A percentile compares a stretch with the other conserved stretches of the same genome.
Conservation (phyloP, 2,797 vertebrate species). For the Micropoecilia bifurca region DNA sequence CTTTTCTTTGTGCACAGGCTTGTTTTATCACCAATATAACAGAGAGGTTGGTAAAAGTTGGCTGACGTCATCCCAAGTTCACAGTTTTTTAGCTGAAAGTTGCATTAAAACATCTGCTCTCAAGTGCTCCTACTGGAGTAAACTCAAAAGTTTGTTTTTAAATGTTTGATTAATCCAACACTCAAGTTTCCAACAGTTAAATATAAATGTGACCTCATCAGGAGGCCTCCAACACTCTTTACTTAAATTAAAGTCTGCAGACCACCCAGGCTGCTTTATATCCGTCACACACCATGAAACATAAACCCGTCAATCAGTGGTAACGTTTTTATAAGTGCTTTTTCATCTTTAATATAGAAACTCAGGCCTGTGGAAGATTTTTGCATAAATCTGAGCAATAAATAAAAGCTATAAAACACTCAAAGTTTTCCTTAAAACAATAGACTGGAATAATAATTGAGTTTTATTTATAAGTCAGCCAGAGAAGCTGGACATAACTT, state of each 20-base stretch:
- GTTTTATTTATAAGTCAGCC: neutral
- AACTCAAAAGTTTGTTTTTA: neutral
- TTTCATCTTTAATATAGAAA: neutral
- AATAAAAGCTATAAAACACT: neutral
- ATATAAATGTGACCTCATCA: neutral
- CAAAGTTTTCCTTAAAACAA: neutral
- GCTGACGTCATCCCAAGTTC: neutral
- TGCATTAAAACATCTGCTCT: too few relatives aligned
- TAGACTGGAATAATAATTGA: neutral
- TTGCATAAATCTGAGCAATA: neutral
- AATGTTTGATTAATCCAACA: neutral
- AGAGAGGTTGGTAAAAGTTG: fast-evolving
- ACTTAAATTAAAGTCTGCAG: neutral
- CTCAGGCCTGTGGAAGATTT: neutral
- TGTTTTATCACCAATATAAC: neutral
- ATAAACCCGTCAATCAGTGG: neutral
- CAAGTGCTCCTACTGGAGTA: neutral
- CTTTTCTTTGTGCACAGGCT: neutral
- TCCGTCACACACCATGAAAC: neutral
- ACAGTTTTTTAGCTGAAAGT: neutral
- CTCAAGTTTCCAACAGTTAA: neutral
- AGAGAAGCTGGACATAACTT: neutral
- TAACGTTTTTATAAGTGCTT: neutral
- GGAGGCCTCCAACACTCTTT: neutral
- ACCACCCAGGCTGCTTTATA: neutral